phyloP scores from a whole-genome alignment of 2,113 vertebrate genomes.

The Lophius piscatorius region DNA sequence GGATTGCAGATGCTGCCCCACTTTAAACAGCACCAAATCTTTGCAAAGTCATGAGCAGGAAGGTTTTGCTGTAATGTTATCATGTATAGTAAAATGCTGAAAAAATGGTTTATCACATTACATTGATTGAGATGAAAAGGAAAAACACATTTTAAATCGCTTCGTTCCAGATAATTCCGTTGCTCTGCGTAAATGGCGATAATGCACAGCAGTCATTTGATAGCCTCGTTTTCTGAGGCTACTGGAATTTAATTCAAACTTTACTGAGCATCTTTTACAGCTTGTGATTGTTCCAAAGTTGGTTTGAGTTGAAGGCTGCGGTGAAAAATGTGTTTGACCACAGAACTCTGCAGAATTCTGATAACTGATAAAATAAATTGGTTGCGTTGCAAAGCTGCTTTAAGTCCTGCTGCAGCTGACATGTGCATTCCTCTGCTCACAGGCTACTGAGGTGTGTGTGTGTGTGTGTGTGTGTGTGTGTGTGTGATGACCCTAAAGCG shows the following conservation, averaged over 20 bases:
- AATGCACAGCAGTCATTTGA: conserved; percentile 11
- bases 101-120: conserved; percentile 17
- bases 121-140: not conserved
- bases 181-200: conserved; percentile 11
- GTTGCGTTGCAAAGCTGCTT: no score
- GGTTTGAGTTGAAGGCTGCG: conserved; percentile 2
- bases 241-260: conserved; percentile 18
- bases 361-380: no score
- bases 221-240: conserved; percentile 31
- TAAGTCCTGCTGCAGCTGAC: no score
- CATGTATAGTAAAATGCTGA: conserved; percentile 8
- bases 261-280: not conserved
- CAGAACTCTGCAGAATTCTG: no score
- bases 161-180: conserved; percentile 39
- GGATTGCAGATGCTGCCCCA: not conserved
- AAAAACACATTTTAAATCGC: no score
- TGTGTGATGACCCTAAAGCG: no score
- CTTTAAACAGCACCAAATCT: not conserved
- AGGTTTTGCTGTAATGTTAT: conserved; percentile 24
- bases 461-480: no score
- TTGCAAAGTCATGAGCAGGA: not conserved
- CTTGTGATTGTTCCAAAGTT: not conserved
- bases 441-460: no score
- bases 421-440: no score
- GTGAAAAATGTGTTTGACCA: no score